Evolutionary conservation across 2,797 vertebrate genomes (phyloP).

Genomic region (Notolabrus celidotus): DNA sequence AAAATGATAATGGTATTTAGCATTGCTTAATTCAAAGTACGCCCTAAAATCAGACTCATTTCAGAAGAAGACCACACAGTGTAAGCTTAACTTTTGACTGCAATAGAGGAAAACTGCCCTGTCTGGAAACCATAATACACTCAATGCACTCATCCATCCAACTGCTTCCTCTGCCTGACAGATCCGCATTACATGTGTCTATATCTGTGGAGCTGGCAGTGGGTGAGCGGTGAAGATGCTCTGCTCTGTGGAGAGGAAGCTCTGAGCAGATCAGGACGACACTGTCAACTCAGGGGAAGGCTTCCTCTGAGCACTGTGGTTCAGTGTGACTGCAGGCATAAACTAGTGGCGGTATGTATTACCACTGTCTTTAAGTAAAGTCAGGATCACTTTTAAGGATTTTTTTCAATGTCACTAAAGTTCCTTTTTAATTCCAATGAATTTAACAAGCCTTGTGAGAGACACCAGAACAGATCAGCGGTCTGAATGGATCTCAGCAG

Average conservation of each 20-base stretch:
- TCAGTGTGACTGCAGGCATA: conserved; percentile 31
- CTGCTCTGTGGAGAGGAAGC: conserved; percentile 13
- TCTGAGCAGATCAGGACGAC: conserved; percentile 28
- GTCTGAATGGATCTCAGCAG: neutral
- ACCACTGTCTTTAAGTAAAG: conserved; percentile 18
- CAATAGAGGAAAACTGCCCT: conserved; percentile 6
- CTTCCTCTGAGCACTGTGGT: conserved; percentile 12
- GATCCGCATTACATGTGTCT: conserved; percentile 7
- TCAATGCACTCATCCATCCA: conserved; percentile 13
- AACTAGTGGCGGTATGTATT: conserved; percentile 16
- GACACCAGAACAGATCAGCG: neutral
- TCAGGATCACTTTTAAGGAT: conserved; percentile 8
- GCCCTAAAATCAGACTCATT: conserved; percentile 12
- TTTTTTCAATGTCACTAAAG: conserved; percentile 14
- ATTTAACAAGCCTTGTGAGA: neutral
- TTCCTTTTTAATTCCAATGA: neutral
- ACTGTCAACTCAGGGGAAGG: conserved; percentile 25
- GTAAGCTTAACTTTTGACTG: neutral
- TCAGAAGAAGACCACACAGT: neutral
- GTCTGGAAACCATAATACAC: conserved; percentile 18
- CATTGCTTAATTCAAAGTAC: conserved; percentile 9
- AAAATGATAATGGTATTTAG: neutral
- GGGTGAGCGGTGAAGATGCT: conserved; percentile 19
- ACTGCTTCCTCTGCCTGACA: conserved; percentile 17
- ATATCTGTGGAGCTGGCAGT: conserved; percentile 16